Percentiles rank a stretch among this genome's conserved stretches.
These are phyloP conservation scores for Cynaeus angustus DNA, from an alignment of 2,888 invertebrate species.

Conservation along the genomic window DNA sequence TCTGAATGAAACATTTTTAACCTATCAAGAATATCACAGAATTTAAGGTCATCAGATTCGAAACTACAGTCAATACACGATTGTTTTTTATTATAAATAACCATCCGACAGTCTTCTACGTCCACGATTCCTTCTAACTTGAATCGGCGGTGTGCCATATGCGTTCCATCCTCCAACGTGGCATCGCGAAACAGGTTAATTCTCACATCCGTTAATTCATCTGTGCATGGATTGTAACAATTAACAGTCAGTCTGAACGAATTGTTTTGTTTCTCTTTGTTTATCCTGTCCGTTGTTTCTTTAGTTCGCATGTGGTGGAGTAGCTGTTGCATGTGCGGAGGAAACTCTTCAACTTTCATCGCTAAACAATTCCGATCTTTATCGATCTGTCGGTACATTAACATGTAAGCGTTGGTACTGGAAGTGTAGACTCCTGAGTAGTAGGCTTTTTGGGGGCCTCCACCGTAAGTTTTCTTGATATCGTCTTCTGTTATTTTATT, in stretches of 20 bases:
- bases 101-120: slow-evolving; percentile 81
- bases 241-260: slow-evolving; percentile 79
- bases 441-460: slow-evolving; percentile 78
- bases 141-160: slow-evolving; percentile 70
- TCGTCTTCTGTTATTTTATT: slow-evolving; percentile 86
- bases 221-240: slow-evolving; percentile 76
- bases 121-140: slow-evolving; percentile 76
- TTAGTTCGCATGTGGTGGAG: slow-evolving; percentile 78
- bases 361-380: slow-evolving; percentile 77
- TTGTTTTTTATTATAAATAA: slow-evolving; percentile 78
- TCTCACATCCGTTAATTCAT: slow-evolving; percentile 74
- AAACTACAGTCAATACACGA: slow-evolving; percentile 81
- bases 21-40: slow-evolving; percentile 71
- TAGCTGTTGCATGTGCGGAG: slow-evolving; percentile 80
- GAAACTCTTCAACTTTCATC: slow-evolving; percentile 81
- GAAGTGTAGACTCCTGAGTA: slow-evolving; percentile 85
- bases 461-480: slow-evolving; percentile 88
- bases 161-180: slow-evolving; percentile 74
- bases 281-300: slow-evolving; percentile 78
- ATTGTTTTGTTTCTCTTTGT: slow-evolving; percentile 77
- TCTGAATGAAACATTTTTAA: slow-evolving; percentile 73
- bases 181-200: slow-evolving; percentile 77
- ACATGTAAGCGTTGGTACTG: slow-evolving; percentile 92
- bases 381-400: slow-evolving; percentile 89
- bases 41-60: slow-evolving; percentile 75